Percentiles rank a stretch among this genome's conserved stretches.
Evolutionary conservation across 2,888 invertebrate species (phyloP).

Genomic region (Aphelenchoides bicaudatus): DNA sequence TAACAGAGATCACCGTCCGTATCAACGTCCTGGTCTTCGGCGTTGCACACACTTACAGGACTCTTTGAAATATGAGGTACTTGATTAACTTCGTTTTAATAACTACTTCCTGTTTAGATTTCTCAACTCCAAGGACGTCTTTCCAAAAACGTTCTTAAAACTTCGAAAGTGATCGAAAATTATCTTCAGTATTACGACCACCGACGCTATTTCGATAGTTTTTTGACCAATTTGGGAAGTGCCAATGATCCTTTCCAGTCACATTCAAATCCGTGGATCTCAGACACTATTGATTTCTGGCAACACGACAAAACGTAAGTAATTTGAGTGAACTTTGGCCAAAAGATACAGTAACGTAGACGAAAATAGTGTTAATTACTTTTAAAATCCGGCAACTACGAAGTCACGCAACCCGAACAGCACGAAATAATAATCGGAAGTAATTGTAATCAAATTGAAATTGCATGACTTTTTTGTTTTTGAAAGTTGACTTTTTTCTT

Average conservation of each 20-base stretch:
- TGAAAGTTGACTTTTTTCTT: no score
- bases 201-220: slow-evolving; percentile 91
- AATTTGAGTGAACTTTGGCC: slow-evolving; percentile 51
- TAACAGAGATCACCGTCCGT: slow-evolving; percentile 19
- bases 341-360: neutral
- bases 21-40: slow-evolving; percentile 54
- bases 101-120: slow-evolving; percentile 64
- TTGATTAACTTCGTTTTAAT: slow-evolving; percentile 18
- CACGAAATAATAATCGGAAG: neutral
- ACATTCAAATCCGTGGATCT: slow-evolving; percentile 87
- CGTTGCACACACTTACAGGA: slow-evolving; percentile 60
- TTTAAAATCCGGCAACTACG: no score
- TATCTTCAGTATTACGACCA: slow-evolving; percentile 72
- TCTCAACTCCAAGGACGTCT: slow-evolving; percentile 66
- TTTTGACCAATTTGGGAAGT: slow-evolving; percentile 84
- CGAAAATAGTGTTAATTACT: no score
- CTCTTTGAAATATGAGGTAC: slow-evolving; percentile 68
- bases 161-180: slow-evolving; percentile 90
- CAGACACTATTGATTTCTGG: slow-evolving; percentile 93
- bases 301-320: slow-evolving; percentile 79
- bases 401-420: neutral
- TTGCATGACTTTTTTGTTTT: no score
- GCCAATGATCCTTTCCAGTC: slow-evolving; percentile 53
- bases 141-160: slow-evolving; percentile 80
- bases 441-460: no score